Percentiles rank a stretch among this genome's conserved stretches.
Conservation (phyloP, 2,113 vertebrate species). For the Zingel zingel region DNA sequence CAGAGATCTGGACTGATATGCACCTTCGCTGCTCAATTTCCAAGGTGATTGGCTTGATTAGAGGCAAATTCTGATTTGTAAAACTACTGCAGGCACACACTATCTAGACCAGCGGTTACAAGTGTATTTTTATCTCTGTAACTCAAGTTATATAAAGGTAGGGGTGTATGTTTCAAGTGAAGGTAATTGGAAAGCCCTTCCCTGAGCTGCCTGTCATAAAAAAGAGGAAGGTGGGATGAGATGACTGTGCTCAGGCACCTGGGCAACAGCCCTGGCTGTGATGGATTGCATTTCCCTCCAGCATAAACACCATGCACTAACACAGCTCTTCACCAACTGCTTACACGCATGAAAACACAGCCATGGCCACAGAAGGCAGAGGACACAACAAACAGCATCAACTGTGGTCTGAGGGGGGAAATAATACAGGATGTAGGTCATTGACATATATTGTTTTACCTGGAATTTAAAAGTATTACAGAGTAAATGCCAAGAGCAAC, state of each 20-base stretch:
- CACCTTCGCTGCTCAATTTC: slow-evolving; percentile 15
- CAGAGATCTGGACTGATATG: slow-evolving; percentile 44
- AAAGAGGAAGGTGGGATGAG: slow-evolving; percentile 51
- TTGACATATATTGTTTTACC: background rate
- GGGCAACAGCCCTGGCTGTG: slow-evolving; percentile 60
- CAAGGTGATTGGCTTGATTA: slow-evolving; percentile 29
- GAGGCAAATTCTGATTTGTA: slow-evolving; percentile 8
- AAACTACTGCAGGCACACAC: background rate
- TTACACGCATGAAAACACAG: slow-evolving; percentile 64
- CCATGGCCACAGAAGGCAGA: slow-evolving; percentile 25
- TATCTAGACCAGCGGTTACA: background rate
- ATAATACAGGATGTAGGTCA: background rate
- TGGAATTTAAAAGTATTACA: slow-evolving; percentile 19
- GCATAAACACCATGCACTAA: slow-evolving; percentile 64
- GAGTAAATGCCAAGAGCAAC: background rate
- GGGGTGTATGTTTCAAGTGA: slow-evolving; percentile 31
- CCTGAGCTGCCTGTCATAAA: slow-evolving; percentile 52
- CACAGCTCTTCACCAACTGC: slow-evolving; percentile 59
- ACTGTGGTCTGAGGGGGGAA: background rate
- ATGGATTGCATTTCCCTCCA: slow-evolving; percentile 72
- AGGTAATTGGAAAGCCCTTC: slow-evolving; percentile 48
- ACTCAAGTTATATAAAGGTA: background rate
- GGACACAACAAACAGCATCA: slow-evolving; percentile 38
- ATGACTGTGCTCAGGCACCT: slow-evolving; percentile 63
- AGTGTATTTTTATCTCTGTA: background rate